phyloP scores from a whole-genome alignment of 1,140 invertebrate species.

The Caenorhabditis brenneri region DNA sequence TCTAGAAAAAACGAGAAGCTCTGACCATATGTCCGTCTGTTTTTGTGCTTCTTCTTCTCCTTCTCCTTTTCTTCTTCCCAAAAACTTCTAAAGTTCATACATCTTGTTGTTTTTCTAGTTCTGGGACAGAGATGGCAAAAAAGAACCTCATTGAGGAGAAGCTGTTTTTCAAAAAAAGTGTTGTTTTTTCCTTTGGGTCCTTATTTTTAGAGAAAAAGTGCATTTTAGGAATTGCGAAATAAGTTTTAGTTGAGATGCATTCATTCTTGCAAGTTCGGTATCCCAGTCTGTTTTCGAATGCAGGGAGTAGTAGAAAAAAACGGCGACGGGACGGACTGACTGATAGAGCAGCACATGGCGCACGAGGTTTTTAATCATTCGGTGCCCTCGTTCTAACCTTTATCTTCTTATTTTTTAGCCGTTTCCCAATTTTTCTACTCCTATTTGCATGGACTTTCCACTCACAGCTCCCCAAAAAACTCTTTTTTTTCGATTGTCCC shows the following conservation, averaged over 20 bases:
- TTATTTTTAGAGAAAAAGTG: background rate
- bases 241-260: slow-evolving; percentile 3
- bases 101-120: slow-evolving; percentile 29
- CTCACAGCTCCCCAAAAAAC: background rate
- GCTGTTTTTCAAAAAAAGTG: slow-evolving; percentile 10
- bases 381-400: slow-evolving; percentile 9
- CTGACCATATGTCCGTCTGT: background rate
- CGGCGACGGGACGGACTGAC: background rate
- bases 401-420: background rate
- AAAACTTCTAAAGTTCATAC: slow-evolving; percentile 9
- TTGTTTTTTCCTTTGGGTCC: background rate
- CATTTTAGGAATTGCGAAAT: slow-evolving; percentile 10
- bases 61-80: background rate
- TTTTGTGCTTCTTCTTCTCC: background rate
- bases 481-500: background rate
- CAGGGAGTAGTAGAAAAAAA: background rate
- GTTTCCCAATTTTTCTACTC: background rate
- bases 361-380: slow-evolving; percentile 33
- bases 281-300: background rate
- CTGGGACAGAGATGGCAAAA: background rate
- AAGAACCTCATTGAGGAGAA: background rate
- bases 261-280: background rate
- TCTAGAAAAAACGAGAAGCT: background rate
- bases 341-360: background rate
- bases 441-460: slow-evolving; percentile 29